Evolutionary conservation across 2,797 vertebrate genomes (phyloP).

Genomic region (Propithecus perrieri): DNA sequence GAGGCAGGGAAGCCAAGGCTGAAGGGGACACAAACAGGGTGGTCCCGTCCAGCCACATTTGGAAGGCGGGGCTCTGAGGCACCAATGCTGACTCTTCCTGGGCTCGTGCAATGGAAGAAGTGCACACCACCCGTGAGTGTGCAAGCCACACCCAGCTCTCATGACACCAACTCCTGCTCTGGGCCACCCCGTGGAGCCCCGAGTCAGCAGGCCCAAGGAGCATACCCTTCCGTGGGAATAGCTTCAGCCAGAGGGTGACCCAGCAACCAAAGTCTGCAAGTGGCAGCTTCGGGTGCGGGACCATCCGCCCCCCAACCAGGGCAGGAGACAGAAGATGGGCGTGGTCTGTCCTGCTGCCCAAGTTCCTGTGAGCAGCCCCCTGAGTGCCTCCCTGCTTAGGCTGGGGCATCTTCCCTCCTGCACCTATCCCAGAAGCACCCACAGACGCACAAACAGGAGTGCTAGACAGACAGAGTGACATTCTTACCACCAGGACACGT

Average conservation of each 20-base stretch:
- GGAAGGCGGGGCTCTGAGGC: not conserved
- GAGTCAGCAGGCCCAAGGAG: not conserved
- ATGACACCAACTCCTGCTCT: not conserved
- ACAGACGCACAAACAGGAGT: not conserved
- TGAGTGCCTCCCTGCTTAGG: not conserved
- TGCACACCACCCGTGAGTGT: not conserved
- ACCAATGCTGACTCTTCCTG: not conserved
- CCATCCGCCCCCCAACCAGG: not conserved
- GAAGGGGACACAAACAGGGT: not conserved
- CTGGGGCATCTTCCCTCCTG: not conserved
- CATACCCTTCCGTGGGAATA: not conserved
- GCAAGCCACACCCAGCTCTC: not conserved
- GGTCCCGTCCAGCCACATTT: not conserved
- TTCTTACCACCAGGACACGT: not conserved
- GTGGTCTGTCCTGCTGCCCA: not conserved
- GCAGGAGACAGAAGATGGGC: not conserved
- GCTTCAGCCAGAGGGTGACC: not conserved
- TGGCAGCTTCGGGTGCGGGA: not conserved
- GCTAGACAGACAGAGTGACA: not conserved
- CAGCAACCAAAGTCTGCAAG: not conserved
- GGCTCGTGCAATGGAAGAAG: not conserved
- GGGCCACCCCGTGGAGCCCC: not conserved
- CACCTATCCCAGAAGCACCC: not conserved
- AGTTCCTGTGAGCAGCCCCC: not conserved
- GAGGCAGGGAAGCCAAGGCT: not conserved